Evolutionary conservation across 2,888 invertebrate genomes (phyloP), one percentile per base, ranked within the genome.

Genomic region (Homarus gammarus): DNA sequence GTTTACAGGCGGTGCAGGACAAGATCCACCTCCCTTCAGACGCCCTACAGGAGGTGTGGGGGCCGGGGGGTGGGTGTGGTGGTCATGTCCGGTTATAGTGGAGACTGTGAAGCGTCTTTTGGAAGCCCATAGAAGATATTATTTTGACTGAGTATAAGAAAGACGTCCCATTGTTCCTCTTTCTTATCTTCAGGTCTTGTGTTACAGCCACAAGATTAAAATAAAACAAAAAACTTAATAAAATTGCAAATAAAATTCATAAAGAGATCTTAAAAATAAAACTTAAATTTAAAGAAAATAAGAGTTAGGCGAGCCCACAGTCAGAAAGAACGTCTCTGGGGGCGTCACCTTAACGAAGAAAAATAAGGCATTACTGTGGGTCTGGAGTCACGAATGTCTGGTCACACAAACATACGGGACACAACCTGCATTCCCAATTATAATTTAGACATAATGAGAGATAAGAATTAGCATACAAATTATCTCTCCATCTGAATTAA

Each of bases 41-140:
- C 33, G 3, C 70, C 8, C 36, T 18, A 31, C 1, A 33, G 36
- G 0, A 31, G 36, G 70, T 18, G 70, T 70, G 31, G 33, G 31
- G 38, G 22, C 38, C 2, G 40, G 38, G n/a, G 0, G 38, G 73
- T 15, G 73, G 73, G 36, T 15, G 73, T 8, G 70, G 70, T 0
- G 31, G 31, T 27, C 49, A 77, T 78, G 78, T 61, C 51, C 61
- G 12, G 77, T 78, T 31, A 36, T 51, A 79, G 33, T 79, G 79
- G 31, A n/a, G 79, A 56, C 79, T 79, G 51, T 75, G 36, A 44
- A 44, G 75, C 40, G 56, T 79, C 56, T 36, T 79, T 79, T 79
- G 79, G 79, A 79, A 79, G 79, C 79, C 79, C 79, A 33, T 51
- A 56, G 79, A 79, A 79, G 79, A 79, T 75, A 75, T 75, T 75